Conservation (phyloP, 2,888 invertebrate species). For the Nezara viridula region DNA sequence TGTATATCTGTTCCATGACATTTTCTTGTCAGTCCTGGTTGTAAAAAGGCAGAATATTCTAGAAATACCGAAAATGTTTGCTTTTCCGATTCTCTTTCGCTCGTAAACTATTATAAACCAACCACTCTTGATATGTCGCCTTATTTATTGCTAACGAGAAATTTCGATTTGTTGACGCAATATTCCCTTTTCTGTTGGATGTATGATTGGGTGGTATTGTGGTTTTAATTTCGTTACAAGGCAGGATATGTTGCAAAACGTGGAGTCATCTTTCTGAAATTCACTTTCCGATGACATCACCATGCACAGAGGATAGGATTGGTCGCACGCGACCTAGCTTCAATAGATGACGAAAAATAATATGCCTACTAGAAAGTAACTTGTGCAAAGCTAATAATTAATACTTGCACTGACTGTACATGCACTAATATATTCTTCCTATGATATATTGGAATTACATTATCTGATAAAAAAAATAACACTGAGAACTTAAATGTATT, state of each 20-base stretch:
- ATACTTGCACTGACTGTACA: too few species aligned
- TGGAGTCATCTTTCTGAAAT: conserved; percentile 41
- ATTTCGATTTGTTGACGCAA: not conserved
- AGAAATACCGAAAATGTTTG: too few species aligned
- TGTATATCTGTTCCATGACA: too few species aligned
- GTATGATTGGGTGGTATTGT: not conserved
- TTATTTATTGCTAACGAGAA: not conserved
- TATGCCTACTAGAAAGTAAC: not conserved
- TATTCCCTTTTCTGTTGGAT: not conserved
- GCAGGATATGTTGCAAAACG: not conserved
- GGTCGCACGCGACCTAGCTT: not conserved
- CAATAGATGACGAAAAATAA: not conserved
- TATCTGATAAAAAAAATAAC: too few species aligned
- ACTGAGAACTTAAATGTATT: too few species aligned
- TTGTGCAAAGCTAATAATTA: not conserved
- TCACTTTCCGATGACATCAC: conserved; percentile 45
- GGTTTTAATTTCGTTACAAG: conserved; percentile 25
- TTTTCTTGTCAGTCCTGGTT: too few species aligned
- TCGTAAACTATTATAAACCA: too few species aligned
- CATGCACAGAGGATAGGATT: not conserved
- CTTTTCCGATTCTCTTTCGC: too few species aligned
- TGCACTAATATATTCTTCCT: too few species aligned
- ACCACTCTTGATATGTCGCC: too few species aligned
- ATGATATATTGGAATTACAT: too few species aligned
- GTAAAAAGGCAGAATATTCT: too few species aligned